Conservation (phyloP, 2,888 invertebrate species). For the Bugula neritina region DNA sequence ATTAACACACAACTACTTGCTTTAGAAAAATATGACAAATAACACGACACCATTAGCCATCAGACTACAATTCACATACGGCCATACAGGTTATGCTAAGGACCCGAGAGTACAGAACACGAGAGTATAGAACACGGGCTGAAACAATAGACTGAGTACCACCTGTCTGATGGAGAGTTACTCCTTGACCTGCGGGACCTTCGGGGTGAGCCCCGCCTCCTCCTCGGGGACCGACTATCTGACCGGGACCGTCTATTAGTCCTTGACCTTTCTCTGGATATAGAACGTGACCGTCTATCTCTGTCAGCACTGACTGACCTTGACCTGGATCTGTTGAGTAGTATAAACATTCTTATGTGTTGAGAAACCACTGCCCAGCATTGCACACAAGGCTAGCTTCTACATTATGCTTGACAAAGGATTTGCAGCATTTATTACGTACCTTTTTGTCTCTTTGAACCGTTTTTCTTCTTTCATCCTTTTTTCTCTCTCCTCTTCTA, state of each 20-base stretch:
- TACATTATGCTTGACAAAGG: too few relatives aligned
- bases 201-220: constrained; percentile 44
- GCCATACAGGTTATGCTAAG: too few relatives aligned
- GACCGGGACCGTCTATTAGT: neutral
- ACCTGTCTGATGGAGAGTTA: constrained; percentile 28
- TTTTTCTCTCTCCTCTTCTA: constrained; percentile 62
- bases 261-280: neutral
- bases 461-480: constrained; percentile 33
- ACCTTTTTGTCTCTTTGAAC: constrained; percentile 31
- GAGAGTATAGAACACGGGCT: too few relatives aligned
- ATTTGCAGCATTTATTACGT: too few relatives aligned
- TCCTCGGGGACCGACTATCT: constrained; percentile 12
- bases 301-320: neutral
- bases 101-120: too few relatives aligned
- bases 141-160: too few relatives aligned
- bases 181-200: constrained; percentile 31
- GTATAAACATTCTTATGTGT: too few relatives aligned
- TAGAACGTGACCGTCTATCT: neutral
- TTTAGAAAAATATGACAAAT: too few relatives aligned
- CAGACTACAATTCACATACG: too few relatives aligned
- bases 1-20: too few relatives aligned
- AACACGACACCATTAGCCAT: too few relatives aligned
- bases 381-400: neutral
- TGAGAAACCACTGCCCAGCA: too few relatives aligned
- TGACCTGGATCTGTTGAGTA: neutral